Conservation (phyloP, 2,797 vertebrate genomes). For the Malurus leucopterus region DNA sequence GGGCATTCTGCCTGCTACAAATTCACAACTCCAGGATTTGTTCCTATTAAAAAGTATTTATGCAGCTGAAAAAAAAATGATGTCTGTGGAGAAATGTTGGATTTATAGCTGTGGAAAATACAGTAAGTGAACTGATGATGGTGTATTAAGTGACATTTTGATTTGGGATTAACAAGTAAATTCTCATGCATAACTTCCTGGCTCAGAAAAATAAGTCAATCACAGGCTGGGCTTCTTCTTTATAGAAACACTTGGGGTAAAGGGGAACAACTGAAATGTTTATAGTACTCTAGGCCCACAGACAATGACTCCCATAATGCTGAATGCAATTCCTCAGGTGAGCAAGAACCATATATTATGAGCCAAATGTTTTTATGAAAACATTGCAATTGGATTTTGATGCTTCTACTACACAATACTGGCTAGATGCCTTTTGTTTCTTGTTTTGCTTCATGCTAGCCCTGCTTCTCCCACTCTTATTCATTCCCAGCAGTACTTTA, state of each 20-base stretch:
- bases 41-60: constrained; percentile 27
- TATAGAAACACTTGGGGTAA: neutral
- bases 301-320: neutral
- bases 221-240: neutral
- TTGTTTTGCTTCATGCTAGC: neutral
- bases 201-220: neutral
- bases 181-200: neutral
- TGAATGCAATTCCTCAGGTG: neutral
- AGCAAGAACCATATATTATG: neutral
- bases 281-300: neutral
- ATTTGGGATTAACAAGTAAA: constrained; percentile 25
- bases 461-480: neutral
- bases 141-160: constrained; percentile 13
- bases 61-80: neutral
- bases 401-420: neutral
- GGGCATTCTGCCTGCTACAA: constrained; percentile 19
- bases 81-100: neutral
- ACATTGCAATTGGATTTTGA: neutral
- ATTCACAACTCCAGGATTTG: neutral
- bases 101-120: constrained; percentile 23
- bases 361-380: neutral
- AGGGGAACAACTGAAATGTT: neutral
- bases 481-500: neutral
- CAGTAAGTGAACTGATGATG: neutral
- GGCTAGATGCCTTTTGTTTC: neutral